Base-by-base conservation (phyloP, 1,140 invertebrate genomes). In the Doryteuthis pealeii region DNA sequence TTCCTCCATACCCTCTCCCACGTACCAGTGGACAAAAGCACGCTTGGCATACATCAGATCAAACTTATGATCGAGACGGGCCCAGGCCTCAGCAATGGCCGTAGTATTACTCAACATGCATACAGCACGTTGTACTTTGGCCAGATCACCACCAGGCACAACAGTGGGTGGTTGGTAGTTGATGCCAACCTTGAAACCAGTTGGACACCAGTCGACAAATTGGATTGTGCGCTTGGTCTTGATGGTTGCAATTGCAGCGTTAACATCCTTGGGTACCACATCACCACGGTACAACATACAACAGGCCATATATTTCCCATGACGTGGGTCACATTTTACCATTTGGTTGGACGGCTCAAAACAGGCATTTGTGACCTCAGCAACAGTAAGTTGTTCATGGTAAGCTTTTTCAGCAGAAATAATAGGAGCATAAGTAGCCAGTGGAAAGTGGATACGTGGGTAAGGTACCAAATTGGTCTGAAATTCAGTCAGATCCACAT, bases 201-300 rank as follows among this genome's bases (percentile, higher is more conserved):
- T 95, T 67, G 94, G 94, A 88, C 94, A 95, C 94, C 94, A 95
- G 89, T 95, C 94, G 49, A 96, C 94, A 86, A 96, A 96, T 76
- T 84, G 82, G 71, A 86, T 86, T 70, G 91, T 92, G 67, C 93
- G 88, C 81, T 94, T 93, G 0, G 92, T 94, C 85, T 95, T 95
- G 86, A 95, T 94, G 31, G 91, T 91, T 4, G 93, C 93, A 80
- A 94, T 94, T 32, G 94, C 93, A 30, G 78, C 76, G 71, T 80
- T 82, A 67, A 76, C 78, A 72, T 74, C 77, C 62, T 72, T 76
- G 28, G 94, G 89, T 26, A 90, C 83, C 43, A 84, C 83, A 74
- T 85, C 84, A 35, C 83, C 83, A 62, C 83, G 70, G 75, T 82
- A 85, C 49, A 85, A 73, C 76, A 85, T 78, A 75, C 83, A 85